Evolutionary conservation across 2,113 vertebrate genomes (phyloP).

Genomic region (Solenodon paradoxus): DNA sequence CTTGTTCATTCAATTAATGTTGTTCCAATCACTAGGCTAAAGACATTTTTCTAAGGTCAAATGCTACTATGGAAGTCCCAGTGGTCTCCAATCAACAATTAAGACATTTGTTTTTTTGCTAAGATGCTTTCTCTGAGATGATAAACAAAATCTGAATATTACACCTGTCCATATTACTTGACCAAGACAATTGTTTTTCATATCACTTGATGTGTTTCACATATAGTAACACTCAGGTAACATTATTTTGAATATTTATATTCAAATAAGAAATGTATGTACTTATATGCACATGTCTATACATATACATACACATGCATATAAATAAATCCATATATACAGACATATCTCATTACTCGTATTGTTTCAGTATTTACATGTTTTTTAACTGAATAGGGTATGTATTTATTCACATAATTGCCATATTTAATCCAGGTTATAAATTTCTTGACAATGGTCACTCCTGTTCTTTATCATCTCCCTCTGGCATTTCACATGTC

Average conservation of each 20-base stretch:
- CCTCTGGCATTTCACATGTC: background rate
- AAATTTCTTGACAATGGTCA: background rate
- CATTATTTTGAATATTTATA: background rate
- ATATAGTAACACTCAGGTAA: background rate
- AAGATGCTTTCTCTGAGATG: background rate
- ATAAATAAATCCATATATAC: background rate
- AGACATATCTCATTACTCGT: background rate
- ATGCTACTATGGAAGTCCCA: background rate
- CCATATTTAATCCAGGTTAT: conserved; percentile 35
- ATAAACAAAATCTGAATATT: background rate
- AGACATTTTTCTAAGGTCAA: background rate
- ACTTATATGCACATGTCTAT: background rate
- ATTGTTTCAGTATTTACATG: background rate
- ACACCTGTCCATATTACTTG: background rate
- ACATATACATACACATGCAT: background rate
- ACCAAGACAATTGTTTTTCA: background rate
- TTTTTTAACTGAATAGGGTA: conserved; percentile 29
- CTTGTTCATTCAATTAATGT: background rate
- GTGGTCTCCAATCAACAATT: background rate
- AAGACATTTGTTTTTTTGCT: background rate
- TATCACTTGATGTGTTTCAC: background rate
- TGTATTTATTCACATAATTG: background rate
- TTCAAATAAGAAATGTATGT: background rate
- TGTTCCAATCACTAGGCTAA: background rate
- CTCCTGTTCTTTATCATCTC: background rate